These are phyloP conservation scores for Pocillopora verrucosa DNA, from an alignment of 64 coral and sea anemone species.

Conservation along the genomic window DNA sequence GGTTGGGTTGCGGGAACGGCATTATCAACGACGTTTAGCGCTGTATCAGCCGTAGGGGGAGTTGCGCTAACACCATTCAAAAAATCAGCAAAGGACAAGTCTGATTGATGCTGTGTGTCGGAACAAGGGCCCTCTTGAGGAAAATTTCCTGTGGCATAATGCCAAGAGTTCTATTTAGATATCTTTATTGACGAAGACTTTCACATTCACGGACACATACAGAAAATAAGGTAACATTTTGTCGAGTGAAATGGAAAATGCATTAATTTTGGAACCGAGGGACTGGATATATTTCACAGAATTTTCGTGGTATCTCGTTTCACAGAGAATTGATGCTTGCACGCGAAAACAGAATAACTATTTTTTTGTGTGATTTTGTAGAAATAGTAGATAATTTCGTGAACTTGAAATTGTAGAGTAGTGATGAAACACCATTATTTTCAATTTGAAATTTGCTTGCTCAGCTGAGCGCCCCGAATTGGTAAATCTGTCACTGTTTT, in stretches of 20 bases:
- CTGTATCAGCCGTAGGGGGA: constrained; percentile 82
- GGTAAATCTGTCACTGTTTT: not conserved
- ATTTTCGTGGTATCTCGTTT: no score
- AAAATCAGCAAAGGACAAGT: constrained; percentile 79
- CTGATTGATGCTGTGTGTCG: constrained; percentile 36
- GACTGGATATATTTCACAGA: not conserved
- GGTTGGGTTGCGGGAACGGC: constrained; percentile 86
- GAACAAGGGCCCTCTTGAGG: not conserved
- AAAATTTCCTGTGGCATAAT: not conserved
- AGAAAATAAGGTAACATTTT: not conserved
- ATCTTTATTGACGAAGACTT: constrained; percentile 29
- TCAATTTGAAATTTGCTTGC: not conserved
- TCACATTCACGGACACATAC: constrained; percentile 14
- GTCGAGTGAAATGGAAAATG: not conserved
- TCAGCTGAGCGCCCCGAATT: constrained; percentile 18
- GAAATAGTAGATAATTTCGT: not conserved
- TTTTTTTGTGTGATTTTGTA: not conserved
- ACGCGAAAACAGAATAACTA: not conserved
- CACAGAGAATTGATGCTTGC: not conserved
- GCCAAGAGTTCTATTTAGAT: not conserved
- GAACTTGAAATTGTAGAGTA: not conserved
- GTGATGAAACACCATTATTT: constrained; percentile 4
- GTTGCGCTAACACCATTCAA: constrained; percentile 78
- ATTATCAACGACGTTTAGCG: constrained; percentile 73
- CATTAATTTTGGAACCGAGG: not conserved